Evolutionary conservation across 2,888 invertebrate genomes (phyloP).

Genomic region (Rhynchonema sp.): DNA sequence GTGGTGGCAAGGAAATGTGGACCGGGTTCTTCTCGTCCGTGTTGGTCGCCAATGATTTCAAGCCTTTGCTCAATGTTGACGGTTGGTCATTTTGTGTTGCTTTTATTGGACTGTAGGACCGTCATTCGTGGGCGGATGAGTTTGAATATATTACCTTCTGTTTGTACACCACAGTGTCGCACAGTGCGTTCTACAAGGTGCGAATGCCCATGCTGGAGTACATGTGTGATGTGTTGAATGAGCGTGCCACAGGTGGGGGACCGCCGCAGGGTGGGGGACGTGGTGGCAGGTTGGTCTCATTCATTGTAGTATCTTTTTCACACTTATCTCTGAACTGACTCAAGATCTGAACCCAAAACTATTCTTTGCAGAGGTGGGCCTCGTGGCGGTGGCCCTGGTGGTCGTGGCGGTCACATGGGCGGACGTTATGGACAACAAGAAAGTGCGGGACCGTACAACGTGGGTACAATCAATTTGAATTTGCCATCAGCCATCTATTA

Average conservation of each 20-base stretch:
- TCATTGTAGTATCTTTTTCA: no score
- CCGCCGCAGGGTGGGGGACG: not conserved
- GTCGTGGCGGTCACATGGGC: not conserved
- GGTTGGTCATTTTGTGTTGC: conserved; percentile 9
- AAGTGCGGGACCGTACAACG: not conserved
- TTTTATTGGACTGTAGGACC: no score
- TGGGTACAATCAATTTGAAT: not conserved
- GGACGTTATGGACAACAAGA: not conserved
- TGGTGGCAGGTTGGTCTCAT: not conserved
- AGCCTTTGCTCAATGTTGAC: conserved; percentile 19
- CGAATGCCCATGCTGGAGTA: conserved; percentile 17
- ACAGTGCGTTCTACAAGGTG: conserved; percentile 21
- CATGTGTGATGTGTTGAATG: conserved; percentile 19
- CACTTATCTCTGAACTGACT: no score
- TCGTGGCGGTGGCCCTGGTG: not conserved
- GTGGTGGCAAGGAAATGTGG: conserved; percentile 24
- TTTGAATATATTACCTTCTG: no score
- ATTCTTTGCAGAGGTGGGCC: not conserved
- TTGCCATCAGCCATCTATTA: not conserved
- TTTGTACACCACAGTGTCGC: conserved; percentile 17
- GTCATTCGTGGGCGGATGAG: no score
- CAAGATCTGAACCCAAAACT: no score
- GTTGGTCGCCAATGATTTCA: conserved; percentile 15
- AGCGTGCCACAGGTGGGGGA: conserved; percentile 1
- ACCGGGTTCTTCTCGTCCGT: conserved; percentile 23